Evolutionary conservation across 2,113 vertebrate species (phyloP), one percentile per base, ranked within the genome.

Genomic region (Columbina picui): DNA sequence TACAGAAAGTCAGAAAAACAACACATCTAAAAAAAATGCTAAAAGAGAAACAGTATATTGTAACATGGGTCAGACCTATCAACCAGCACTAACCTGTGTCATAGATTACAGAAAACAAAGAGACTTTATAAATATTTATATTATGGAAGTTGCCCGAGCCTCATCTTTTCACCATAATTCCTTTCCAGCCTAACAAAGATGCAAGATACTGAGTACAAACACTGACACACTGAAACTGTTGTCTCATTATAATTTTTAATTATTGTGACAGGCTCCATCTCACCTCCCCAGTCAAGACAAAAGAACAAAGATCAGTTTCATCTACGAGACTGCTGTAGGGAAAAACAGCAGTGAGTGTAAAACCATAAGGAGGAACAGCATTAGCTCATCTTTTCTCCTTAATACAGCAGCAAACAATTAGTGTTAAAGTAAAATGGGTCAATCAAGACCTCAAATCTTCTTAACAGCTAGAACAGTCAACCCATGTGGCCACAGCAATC

Each of bases 341-440:
- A 89, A 84, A 80, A 88, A n/a, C 64, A 64, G 69, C 57, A 84
- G 45, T 12, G 30, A 92, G 79, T 23, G 30, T 87, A 89, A 96
- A 96, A 84, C 68, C 80, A 4, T 60, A 78, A 78, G 79, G 52
- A 90, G 41, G 60, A 78, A 78, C 57, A 71, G 57, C 59, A 93
- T 92, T 80, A 92, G 61, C 87, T 96, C 84, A 91, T 91, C 96
- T 87, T 78, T 88, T 67, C 78, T 71, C 60, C 83, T 76, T 93
- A 93, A 85, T 69, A 78, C 61, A 89, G 85, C 41, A 75, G 74
- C 93, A 94, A 97, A 96, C 94, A 96, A 96, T 91, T 89, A 93
- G 88, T 36, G 70, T 90, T 93, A 65, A 90, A 89, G 79, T 77
- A 91, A 97, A 97, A 97, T 89, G 82, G 94, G 95, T 95, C 90